Percentiles rank a stretch among this genome's conserved stretches.
phyloP scores from a whole-genome alignment of 1,140 invertebrate species.

The Cydia amplana region DNA sequence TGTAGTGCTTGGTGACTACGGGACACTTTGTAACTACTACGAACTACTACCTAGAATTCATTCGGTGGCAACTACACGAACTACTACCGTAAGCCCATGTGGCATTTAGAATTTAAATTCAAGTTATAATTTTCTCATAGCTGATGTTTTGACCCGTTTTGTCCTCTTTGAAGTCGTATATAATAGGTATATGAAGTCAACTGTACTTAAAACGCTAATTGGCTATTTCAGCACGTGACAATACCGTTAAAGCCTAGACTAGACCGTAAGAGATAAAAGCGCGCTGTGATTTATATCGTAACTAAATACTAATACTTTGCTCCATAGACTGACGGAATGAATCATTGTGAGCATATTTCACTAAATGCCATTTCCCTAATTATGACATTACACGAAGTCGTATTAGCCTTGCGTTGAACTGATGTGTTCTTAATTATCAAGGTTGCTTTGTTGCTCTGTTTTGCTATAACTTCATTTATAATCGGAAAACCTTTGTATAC shows the following conservation, averaged over 20 bases:
- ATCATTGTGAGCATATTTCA: slow-evolving; percentile 12
- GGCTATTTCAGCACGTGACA: background rate
- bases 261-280: background rate
- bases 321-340: background rate
- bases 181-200: background rate
- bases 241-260: slow-evolving; percentile 14
- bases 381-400: slow-evolving; percentile 6
- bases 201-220: background rate
- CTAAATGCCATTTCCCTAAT: background rate
- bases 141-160: background rate
- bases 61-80: no score
- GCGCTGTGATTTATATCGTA: slow-evolving; percentile 4
- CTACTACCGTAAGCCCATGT: no score
- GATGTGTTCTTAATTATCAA: background rate
- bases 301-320: slow-evolving; percentile 15
- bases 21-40: no score
- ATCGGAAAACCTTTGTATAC: background rate
- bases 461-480: background rate
- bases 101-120: no score
- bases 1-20: no score
- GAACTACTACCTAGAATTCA: no score
- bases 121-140: no score
- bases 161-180: background rate
- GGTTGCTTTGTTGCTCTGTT: background rate
- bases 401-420: background rate